Base-by-base conservation (phyloP, 2,797 vertebrate species). In the Florisuga fusca region DNA sequence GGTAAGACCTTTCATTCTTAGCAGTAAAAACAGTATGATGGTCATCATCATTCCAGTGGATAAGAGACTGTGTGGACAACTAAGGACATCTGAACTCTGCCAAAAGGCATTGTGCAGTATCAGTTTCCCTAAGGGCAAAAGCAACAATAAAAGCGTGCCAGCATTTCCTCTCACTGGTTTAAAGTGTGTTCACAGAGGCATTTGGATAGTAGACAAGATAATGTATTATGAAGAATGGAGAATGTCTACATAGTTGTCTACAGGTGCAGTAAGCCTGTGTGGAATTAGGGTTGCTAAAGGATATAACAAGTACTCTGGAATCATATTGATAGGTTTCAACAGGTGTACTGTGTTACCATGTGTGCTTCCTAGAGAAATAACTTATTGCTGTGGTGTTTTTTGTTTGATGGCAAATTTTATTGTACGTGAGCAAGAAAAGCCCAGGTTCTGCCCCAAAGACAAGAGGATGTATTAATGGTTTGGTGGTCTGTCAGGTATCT, bases 311-410 rank as follows among this genome's bases (percentile, higher is more conserved):
- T 72, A 29, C 36, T 85, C 57, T 33, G 62, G 77, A 80, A 54
- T 67, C 3, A 5, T 51, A 29, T 29, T 25, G 12, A 1, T 73
- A 33, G n/a, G 6, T 73, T 87, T 85, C 54, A 20, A 43, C 33
- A 77, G 21, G 10, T 77, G 10, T 77, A 19, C 0, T 9, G 41
- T 54, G 20, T 69, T 83, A 54, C n/a, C n/a, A 8, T 0, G 0
- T 48, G 50, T 69, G 78, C 79, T 87, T 90, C 23, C 41, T 51
- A 31, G 38, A 48, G 29, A 81, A 78, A 26, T 50, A 72, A 54
- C 3, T 15, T 74, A 15, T 2, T 94, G 14, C 12, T 0, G 0
- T 63, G 45, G 6, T 4, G 1, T 33, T 17, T 45, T 84, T 55
- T 81, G 34, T 80, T 90, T 69, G 54, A 45, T 34, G 26, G 12